Evolutionary conservation across 2,797 vertebrate genomes (phyloP).

Genomic region (Peromyscus attwateri): DNA sequence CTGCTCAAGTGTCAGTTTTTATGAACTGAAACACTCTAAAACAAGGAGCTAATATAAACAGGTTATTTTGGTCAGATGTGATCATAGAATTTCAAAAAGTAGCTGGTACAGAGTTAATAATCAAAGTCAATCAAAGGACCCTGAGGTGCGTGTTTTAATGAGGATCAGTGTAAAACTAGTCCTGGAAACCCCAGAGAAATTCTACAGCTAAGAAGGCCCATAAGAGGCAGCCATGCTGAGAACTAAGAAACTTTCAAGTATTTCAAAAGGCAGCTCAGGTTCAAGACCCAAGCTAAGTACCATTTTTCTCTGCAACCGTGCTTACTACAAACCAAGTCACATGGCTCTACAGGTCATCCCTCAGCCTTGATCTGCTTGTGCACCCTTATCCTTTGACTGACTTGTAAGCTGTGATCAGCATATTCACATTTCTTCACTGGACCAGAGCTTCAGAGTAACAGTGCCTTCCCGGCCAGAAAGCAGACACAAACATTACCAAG

Average conservation of each 20-base stretch:
- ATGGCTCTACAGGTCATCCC: accelerated
- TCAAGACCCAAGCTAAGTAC: not conserved
- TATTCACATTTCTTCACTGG: not conserved
- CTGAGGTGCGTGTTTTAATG: not conserved
- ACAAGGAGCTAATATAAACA: not conserved
- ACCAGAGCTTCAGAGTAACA: not conserved
- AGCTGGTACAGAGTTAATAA: not conserved
- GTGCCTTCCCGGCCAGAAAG: no score
- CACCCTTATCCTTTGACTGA: not conserved
- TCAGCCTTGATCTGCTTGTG: not conserved
- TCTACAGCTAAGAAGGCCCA: not conserved
- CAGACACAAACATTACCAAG: not conserved
- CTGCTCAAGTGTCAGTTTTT: not conserved
- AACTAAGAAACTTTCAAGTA: not conserved
- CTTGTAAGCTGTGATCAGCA: not conserved
- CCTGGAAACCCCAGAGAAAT: not conserved
- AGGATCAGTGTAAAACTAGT: not conserved
- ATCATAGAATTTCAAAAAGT: not conserved
- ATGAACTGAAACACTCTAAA: not conserved
- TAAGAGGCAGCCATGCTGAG: not conserved
- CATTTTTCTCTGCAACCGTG: not conserved
- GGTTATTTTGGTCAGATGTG: not conserved
- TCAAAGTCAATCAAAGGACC: not conserved
- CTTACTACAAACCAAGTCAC: not conserved
- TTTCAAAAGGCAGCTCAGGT: not conserved